These are phyloP conservation scores for Cactoblastis cactorum DNA, from an alignment of 2,888 invertebrate species.

Conservation along the genomic window DNA sequence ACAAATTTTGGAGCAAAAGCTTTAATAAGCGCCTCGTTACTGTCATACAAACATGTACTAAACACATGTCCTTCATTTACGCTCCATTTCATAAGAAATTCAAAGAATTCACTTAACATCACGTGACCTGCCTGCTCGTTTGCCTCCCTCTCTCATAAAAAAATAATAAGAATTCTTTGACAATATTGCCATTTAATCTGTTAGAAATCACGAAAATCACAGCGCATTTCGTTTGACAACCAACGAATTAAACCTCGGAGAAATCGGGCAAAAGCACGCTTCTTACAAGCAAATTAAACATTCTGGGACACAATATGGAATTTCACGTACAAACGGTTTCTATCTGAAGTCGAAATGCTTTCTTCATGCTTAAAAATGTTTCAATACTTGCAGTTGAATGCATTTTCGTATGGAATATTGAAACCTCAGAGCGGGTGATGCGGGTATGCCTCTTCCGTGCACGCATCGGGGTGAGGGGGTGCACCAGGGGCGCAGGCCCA, in stretches of 20 bases:
- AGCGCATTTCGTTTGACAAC: too few relatives aligned
- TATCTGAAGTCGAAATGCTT: background rate
- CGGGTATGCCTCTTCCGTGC: constrained; percentile 61
- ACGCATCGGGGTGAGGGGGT: constrained; percentile 55
- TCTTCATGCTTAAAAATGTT: constrained; percentile 55
- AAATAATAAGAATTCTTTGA: too few relatives aligned
- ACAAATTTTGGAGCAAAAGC: too few relatives aligned
- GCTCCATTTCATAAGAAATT: too few relatives aligned
- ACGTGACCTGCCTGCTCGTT: too few relatives aligned
- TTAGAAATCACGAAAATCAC: too few relatives aligned
- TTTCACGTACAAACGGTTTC: background rate
- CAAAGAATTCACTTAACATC: too few relatives aligned
- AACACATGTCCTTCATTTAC: too few relatives aligned
- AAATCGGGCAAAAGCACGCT: background rate
- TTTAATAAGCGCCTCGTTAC: too few relatives aligned
- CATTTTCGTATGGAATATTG: constrained; percentile 74
- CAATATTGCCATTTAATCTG: too few relatives aligned
- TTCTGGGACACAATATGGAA: background rate
- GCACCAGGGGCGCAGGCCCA: constrained; percentile 30
- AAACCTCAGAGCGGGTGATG: constrained; percentile 67
- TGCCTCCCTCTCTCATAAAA: too few relatives aligned
- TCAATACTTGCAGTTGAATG: constrained; percentile 53
- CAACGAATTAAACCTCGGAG: background rate
- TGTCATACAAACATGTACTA: too few relatives aligned
- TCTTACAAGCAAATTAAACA: constrained; percentile 4